Conservation (phyloP, 1,140 invertebrate species). For the Apolygus lucorum region DNA sequence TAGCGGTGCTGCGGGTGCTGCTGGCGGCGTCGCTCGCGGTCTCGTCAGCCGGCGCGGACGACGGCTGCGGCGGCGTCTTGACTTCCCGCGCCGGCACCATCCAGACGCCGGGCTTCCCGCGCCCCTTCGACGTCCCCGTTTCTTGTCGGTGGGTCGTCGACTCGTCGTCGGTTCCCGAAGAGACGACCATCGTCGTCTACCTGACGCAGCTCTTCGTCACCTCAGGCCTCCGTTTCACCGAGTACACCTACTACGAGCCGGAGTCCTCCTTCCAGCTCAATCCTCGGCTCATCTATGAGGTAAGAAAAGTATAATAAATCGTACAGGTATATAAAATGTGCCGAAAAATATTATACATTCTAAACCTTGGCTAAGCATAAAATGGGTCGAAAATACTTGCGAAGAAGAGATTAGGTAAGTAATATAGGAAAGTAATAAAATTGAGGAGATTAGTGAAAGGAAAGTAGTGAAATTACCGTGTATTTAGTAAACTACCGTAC, state of each 20-base stretch:
- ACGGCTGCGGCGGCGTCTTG: constrained; percentile 51
- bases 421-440: no score
- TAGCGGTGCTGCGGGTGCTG: constrained; percentile 12
- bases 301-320: constrained; percentile 10
- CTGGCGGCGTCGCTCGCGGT: constrained; percentile 9
- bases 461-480: no score
- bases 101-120: constrained; percentile 73
- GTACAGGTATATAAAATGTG: no score
- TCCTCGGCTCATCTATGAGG: constrained; percentile 16
- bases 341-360: no score
- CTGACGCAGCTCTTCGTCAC: constrained; percentile 79
- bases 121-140: constrained; percentile 68
- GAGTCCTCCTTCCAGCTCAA: constrained; percentile 40
- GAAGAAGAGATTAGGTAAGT: no score
- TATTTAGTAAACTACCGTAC: no score
- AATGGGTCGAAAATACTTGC: no score
- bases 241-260: constrained; percentile 67
- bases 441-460: no score
- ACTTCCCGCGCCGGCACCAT: constrained; percentile 56
- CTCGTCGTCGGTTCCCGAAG: constrained; percentile 45
- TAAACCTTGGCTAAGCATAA: no score
- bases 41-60: constrained; percentile 9
- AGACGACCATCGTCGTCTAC: constrained; percentile 61
- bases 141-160: constrained; percentile 80
- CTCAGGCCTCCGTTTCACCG: constrained; percentile 67